Conservation (phyloP, 2,113 vertebrate genomes). For the Mustela nigripes region DNA sequence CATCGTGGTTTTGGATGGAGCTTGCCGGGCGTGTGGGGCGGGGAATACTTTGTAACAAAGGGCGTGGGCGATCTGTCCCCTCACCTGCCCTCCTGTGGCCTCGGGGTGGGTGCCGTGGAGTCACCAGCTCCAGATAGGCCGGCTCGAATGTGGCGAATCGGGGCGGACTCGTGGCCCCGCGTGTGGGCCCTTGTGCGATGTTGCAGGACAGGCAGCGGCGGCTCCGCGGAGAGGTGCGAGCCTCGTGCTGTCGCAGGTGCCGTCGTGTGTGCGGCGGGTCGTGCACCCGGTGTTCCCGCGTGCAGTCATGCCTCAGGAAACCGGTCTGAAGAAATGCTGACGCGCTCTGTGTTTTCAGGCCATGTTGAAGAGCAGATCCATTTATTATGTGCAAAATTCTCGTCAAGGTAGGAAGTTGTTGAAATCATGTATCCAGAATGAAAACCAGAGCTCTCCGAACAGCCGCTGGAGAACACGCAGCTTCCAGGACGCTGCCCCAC, state of each 20-base stretch:
- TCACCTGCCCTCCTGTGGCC: not conserved
- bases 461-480: not conserved
- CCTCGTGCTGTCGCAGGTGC: not conserved
- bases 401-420: not conserved
- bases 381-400: not conserved
- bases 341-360: not conserved
- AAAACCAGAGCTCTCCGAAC: not conserved
- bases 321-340: not conserved
- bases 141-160: not conserved
- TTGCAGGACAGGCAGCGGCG: not conserved
- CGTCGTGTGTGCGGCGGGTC: not conserved
- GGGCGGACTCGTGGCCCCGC: not conserved
- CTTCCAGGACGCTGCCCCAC: not conserved
- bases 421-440: conserved; percentile 26
- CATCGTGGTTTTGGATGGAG: not conserved
- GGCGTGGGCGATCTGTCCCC: not conserved
- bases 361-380: not conserved
- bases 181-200: not conserved
- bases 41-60: not conserved
- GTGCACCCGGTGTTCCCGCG: not conserved
- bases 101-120: not conserved
- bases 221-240: not conserved
- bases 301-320: not conserved
- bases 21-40: not conserved
- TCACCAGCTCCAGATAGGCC: not conserved